Base-by-base conservation (phyloP, 2,888 invertebrate species). In the Leucophora obtusa region DNA sequence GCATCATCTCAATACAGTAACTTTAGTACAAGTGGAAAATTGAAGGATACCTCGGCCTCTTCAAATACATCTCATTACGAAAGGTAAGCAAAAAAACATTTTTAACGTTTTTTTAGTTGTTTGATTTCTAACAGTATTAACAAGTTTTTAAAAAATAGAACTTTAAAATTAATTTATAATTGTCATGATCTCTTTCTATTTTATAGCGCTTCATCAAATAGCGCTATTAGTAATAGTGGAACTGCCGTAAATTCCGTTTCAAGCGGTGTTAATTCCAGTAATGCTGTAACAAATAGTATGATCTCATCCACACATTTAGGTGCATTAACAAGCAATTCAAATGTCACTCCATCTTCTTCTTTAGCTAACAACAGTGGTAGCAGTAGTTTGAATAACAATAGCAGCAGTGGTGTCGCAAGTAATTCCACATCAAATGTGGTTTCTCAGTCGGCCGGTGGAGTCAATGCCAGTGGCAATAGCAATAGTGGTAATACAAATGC, bases 1-100 rank as follows among this genome's bases (percentile, higher is more conserved):
- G 87, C 90, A 84, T 86, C 90, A 82, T 89, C 90, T 85, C 90
- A 90, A 86, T 90, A 90, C 86, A 88, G 89, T 87, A 91, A 89
- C 87, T 90, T 89, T 87, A 90, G 88, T 89, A 82, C 86, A 78
- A 90, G 88, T 86, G 87, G 89, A 85, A 91, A 91, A 86, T 86
- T 90, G 79, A 91, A 90, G 88, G 90, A 91, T 83, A 87, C 90
- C 71, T 85, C 89, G 71, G 86, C 88, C 63, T 86, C 88, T 71
- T 86, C 89, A 77, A 89, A 87, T 84, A 84, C 86, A 79, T 86
- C 90, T 76, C 90, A 90, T 84, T 91, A 87, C 83, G 90, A 91
- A 85, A 90, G 90, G 90, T 91, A 88, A 88, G 89, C 81, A 47
- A 47, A 47, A 47, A 47, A n/a, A 3, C n/a, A 2, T 6, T 6